Evolutionary conservation across 2,888 invertebrate genomes (phyloP).

Genomic region (Brassicogethes aeneus): DNA sequence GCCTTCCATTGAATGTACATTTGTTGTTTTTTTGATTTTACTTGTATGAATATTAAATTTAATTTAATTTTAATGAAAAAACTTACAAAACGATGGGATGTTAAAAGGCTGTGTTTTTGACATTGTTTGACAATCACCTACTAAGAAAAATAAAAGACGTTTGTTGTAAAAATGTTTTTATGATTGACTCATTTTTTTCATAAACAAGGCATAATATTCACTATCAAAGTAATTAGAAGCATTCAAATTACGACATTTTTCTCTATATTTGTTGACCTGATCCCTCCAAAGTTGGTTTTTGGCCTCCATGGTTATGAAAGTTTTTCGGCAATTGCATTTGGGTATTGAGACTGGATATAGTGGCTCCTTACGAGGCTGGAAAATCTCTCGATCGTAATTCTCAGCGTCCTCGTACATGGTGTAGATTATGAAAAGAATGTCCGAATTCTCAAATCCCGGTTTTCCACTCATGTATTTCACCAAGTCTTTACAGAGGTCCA

Average conservation of each 20-base stretch:
- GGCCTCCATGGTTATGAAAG: neutral
- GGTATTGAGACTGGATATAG: neutral
- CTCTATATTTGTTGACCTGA: neutral
- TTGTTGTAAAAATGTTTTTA: too few species aligned
- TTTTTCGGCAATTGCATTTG: neutral
- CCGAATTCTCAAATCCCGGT: neutral
- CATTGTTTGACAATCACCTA: too few species aligned
- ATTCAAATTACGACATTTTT: neutral
- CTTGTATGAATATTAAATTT: neutral
- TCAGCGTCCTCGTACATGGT: neutral
- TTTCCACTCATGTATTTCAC: neutral
- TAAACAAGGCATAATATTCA: neutral
- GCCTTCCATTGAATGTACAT: slow-evolving; percentile 30
- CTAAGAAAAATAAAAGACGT: too few species aligned
- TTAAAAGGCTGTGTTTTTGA: too few species aligned
- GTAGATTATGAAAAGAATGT: neutral
- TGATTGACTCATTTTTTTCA: neutral
- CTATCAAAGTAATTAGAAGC: neutral
- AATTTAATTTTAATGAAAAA: too few species aligned
- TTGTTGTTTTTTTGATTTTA: neutral
- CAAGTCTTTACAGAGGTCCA: neutral
- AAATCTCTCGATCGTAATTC: neutral
- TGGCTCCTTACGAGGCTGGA: neutral
- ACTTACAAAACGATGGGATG: too few species aligned
- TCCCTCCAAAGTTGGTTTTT: neutral